Evolutionary conservation across 2,888 invertebrate species (phyloP).

Genomic region (Andrena camellia): DNA sequence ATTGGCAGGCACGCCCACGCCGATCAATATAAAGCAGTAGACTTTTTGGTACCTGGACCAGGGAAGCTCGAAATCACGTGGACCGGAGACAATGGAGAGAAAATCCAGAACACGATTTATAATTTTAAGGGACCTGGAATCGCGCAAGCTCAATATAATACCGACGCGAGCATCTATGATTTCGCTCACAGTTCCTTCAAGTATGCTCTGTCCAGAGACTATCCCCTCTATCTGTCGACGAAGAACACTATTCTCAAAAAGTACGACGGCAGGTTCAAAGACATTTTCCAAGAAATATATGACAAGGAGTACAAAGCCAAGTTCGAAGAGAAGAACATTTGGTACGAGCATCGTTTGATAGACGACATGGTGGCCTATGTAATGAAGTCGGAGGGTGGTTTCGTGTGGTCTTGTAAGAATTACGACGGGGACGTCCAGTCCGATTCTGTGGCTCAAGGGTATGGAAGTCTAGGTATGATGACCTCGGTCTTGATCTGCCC

Average conservation of each 20-base stretch:
- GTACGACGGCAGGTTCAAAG: conserved; percentile 98
- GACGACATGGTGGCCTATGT: conserved; percentile 99
- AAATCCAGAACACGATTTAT: conserved; percentile 91
- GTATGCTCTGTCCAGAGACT: conserved; percentile 93
- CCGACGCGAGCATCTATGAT: conserved; percentile 95
- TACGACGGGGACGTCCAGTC: conserved; percentile 99
- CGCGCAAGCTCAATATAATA: conserved; percentile 98
- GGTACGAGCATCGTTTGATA: conserved; percentile 99
- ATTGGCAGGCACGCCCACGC: conserved; percentile 99
- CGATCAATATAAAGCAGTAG: conserved; percentile 98
- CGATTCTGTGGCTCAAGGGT: conserved; percentile 98
- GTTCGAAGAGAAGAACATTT: conserved; percentile 94
- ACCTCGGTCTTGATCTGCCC: conserved; percentile 98
- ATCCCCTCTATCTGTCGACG: conserved; percentile 97
- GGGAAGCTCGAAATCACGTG: conserved; percentile 95
- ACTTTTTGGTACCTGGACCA: conserved; percentile 96
- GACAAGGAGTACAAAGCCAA: conserved; percentile 93
- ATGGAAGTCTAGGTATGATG: conserved; percentile 98
- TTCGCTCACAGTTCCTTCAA: conserved; percentile 98
- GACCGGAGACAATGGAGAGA: conserved; percentile 89
- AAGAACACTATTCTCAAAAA: conserved; percentile 98
- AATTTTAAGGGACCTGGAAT: conserved; percentile 96
- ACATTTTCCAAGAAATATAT: conserved; percentile 98
- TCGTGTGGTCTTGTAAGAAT: conserved; percentile 99
- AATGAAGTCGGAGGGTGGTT: conserved; percentile 99